Conservation (phyloP, 2,888 invertebrate genomes). For the Amblyjoppa proteus region DNA sequence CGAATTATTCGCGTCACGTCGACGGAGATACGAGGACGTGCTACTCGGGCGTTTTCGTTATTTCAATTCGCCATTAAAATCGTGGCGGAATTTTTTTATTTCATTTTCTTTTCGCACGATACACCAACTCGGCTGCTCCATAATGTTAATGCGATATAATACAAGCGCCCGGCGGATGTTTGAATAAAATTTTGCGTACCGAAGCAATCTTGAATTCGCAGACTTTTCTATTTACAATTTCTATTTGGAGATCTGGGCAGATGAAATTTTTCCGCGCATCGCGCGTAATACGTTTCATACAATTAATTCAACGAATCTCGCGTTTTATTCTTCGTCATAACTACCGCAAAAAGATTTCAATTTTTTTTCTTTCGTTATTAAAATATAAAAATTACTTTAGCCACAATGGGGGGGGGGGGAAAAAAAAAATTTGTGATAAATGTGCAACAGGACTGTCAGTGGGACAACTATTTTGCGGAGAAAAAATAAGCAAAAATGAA, state of each 20-base stretch:
- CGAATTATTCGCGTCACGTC: constrained; percentile 68
- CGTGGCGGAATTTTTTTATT: constrained; percentile 5
- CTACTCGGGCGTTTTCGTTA: constrained; percentile 51
- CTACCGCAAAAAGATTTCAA: not conserved
- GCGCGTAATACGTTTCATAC: not conserved
- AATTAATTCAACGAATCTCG: not conserved
- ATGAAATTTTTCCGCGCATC: not conserved
- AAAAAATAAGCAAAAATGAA: not conserved
- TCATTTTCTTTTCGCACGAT: constrained; percentile 24
- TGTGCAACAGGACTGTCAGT: not conserved
- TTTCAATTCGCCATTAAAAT: constrained; percentile 65
- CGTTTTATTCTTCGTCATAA: not conserved
- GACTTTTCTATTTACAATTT: not conserved
- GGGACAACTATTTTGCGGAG: not conserved
- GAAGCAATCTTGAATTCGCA: not conserved
- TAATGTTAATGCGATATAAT: constrained; percentile 16
- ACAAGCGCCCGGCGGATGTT: not conserved
- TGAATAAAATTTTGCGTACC: not conserved
- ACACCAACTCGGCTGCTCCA: not conserved
- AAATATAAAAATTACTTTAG: not conserved
- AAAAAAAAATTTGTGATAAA: not conserved
- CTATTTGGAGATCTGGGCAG: not conserved
- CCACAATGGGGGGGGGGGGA: not conserved
- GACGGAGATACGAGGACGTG: constrained; percentile 61
- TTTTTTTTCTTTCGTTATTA: too few species aligned